Conservation (phyloP, 2,888 invertebrate genomes). For the Tachystola acroxantha region DNA sequence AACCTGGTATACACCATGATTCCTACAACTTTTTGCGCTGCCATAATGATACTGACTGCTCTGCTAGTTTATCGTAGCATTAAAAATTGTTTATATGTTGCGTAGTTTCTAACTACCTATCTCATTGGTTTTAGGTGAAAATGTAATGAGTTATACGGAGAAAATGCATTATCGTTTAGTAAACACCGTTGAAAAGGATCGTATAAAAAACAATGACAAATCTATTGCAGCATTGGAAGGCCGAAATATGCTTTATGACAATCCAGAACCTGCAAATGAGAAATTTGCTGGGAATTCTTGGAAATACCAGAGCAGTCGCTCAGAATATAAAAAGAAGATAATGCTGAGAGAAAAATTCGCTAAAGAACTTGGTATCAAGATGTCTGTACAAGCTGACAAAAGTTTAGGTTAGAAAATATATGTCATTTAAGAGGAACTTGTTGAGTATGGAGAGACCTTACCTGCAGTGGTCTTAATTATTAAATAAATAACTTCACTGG, state of each 20-base stretch:
- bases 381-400: slow-evolving; percentile 36
- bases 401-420: slow-evolving; percentile 43
- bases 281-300: slow-evolving; percentile 48
- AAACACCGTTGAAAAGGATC: slow-evolving; percentile 49
- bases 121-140: slow-evolving; percentile 44
- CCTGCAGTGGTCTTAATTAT: no score
- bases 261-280: slow-evolving; percentile 30
- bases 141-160: slow-evolving; percentile 32
- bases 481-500: no score
- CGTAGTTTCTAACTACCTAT: no score
- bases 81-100: no score
- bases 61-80: no score
- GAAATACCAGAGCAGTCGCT: slow-evolving; percentile 43
- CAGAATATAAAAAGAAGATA: slow-evolving; percentile 45
- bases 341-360: slow-evolving; percentile 54
- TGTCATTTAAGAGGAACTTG: no score
- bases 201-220: slow-evolving; percentile 65
- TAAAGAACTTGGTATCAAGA: slow-evolving; percentile 43
- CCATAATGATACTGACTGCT: no score
- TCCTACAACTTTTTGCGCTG: no score
- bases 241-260: slow-evolving; percentile 54
- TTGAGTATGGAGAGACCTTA: no score
- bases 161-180: slow-evolving; percentile 46
- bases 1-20: no score
- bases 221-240: slow-evolving; percentile 63